Evolutionary conservation across 2,797 vertebrate species (phyloP).

Genomic region (Onychomys arenicola): DNA sequence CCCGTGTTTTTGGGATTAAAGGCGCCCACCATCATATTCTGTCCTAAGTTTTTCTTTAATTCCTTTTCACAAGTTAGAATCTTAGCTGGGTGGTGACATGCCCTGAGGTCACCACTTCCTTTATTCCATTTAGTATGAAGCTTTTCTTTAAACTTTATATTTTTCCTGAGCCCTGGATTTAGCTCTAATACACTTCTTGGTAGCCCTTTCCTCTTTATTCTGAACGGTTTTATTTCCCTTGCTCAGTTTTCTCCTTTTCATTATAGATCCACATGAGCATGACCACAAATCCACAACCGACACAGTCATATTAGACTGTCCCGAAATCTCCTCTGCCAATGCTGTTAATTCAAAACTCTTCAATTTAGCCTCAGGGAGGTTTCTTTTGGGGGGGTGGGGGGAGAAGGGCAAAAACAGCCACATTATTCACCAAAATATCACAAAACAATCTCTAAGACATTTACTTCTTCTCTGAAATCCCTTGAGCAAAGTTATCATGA

Average conservation of each 20-base stretch:
- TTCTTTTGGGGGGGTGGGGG: too few relatives aligned
- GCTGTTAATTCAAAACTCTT: not conserved
- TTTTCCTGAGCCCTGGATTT: not conserved
- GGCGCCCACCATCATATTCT: not conserved
- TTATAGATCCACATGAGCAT: not conserved
- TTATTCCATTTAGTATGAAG: not conserved
- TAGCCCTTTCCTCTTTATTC: not conserved
- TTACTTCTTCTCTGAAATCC: too few relatives aligned
- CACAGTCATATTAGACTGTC: not conserved
- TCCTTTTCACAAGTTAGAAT: not conserved
- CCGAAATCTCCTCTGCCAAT: not conserved
- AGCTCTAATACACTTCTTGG: not conserved
- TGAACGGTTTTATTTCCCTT: not conserved
- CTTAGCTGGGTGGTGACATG: not conserved
- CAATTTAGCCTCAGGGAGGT: not conserved
- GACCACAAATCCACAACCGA: not conserved
- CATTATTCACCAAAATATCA: not conserved
- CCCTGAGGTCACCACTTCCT: not conserved
- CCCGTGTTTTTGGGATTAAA: not conserved
- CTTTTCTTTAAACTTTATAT: not conserved
- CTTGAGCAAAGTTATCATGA: not conserved
- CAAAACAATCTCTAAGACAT: not conserved
- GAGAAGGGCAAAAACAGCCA: not conserved
- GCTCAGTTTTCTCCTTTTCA: not conserved
- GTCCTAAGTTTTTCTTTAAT: not conserved